Evolutionary conservation across 1,140 invertebrate species (phyloP), one percentile per base, ranked within the genome.

Genomic region (Bombus polaris): DNA sequence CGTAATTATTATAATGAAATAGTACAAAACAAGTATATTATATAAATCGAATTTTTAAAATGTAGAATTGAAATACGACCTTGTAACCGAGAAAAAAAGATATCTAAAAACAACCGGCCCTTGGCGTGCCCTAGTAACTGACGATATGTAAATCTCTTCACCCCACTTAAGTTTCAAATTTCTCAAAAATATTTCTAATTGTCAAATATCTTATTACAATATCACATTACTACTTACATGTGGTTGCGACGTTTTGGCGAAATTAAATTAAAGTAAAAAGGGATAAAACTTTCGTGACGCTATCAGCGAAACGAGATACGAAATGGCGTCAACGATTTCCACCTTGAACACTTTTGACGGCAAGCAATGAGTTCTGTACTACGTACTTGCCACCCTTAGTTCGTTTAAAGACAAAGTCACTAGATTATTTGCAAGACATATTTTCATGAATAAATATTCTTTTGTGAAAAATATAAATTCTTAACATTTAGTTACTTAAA

Each of bases 241-340:
- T 81, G 44, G n/a, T 18, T 78, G 53, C 88, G 85, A 90, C 85
- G 81, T 90, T 87, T 88, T 83, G 87, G 47, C 83, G 83, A 87
- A 87, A 88, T 91, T 35, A 89, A 91, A 91, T 65, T 74, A 90
- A 90, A 91, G 79, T 47, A 79, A 86, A 71, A 74, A 75, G 80
- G n/a, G 74, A 88, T 47, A 68, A 71, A 83, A 76, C 53, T 79
- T 79, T 81, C 59, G 71, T 70, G 82, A 79, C 88, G 81, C 88
- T 78, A 22, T 79, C n/a, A 75, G 81, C 86, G 83, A 86, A 81
- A 87, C 66, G 82, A 91, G 72, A 72, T 65, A 66, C 73, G 85
- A 91, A 91, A 91, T 91, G 90, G 90, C 90, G 90, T 91, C 80
- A 87, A 76, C 37, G 76, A 82, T 70, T 80, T 89, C 79, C 86